These are phyloP conservation scores for Achlya flavicornis DNA, from an alignment of 2,888 invertebrate species.

Conservation along the genomic window DNA sequence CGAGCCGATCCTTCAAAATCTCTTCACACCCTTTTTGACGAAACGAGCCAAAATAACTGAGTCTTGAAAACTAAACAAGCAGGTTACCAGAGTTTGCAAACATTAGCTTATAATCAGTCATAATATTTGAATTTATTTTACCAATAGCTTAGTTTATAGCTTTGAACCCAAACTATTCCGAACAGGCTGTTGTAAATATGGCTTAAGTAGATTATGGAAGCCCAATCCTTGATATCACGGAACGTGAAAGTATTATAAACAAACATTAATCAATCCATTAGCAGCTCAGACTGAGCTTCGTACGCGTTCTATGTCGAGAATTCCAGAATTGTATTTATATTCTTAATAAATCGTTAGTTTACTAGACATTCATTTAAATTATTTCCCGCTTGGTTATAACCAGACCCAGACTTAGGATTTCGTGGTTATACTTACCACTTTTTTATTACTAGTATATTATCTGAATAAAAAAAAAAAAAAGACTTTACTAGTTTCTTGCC, in stretches of 20 bases:
- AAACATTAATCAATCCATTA: slow-evolving; percentile 5
- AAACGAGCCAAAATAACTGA: too few relatives aligned
- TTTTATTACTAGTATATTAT: too few relatives aligned
- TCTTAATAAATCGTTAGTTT: not conserved
- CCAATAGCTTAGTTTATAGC: not conserved
- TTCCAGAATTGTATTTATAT: not conserved
- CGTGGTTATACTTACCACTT: too few relatives aligned
- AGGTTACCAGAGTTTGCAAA: too few relatives aligned
- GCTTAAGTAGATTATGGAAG: not conserved
- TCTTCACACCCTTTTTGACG: too few relatives aligned
- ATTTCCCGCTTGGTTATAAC: too few relatives aligned
- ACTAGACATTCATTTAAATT: too few relatives aligned
- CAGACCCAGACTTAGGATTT: not conserved
- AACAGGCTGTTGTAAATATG: not conserved
- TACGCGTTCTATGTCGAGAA: not conserved
- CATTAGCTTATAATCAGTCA: too few relatives aligned
- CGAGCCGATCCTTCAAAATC: too few relatives aligned
- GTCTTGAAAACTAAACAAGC: too few relatives aligned
- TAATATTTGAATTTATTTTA: not conserved
- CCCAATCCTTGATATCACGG: not conserved
- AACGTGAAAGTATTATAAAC: slow-evolving; percentile 3
- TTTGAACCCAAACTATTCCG: not conserved
- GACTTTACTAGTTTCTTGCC: too few relatives aligned
- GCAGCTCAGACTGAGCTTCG: not conserved
- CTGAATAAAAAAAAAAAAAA: too few relatives aligned